phyloP scores from a whole-genome alignment of 30 jellyfish, hydroid and myxozoan species.

The Calvadosia cruxmelitensis region DNA sequence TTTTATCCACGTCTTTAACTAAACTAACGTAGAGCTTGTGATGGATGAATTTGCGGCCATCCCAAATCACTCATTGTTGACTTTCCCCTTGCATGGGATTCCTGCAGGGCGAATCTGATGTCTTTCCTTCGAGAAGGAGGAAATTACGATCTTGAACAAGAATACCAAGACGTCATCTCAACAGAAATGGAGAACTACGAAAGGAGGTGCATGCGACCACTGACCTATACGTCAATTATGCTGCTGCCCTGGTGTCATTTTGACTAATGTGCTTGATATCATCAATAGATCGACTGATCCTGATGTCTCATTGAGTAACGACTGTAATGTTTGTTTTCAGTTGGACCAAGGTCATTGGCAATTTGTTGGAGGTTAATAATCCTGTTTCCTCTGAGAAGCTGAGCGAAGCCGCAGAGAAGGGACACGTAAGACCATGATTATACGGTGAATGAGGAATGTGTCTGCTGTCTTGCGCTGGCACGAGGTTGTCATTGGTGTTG shows the following conservation, averaged over 20 bases:
- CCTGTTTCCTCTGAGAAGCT: slow-evolving; percentile 58
- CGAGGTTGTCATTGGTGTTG: no score
- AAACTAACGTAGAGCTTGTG: no score
- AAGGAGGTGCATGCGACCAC: slow-evolving; percentile 36
- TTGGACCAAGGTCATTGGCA: slow-evolving; percentile 55
- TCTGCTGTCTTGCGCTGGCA: no score
- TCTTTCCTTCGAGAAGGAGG: slow-evolving; percentile 51
- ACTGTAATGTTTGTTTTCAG: no score
- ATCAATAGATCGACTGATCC: neutral
- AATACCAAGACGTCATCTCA: slow-evolving; percentile 64
- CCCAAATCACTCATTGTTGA: no score
- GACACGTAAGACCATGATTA: slow-evolving; percentile 73
- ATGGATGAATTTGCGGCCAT: no score
- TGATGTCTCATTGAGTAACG: neutral
- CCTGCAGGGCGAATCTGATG: slow-evolving; percentile 23
- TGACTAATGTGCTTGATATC: no score
- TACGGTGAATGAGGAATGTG: no score
- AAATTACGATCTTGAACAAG: slow-evolving; percentile 47
- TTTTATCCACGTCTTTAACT: no score
- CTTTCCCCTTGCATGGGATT: no score
- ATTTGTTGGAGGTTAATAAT: slow-evolving; percentile 55
- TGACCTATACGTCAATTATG: neutral
- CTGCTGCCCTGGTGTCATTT: no score
- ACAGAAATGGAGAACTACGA: slow-evolving; percentile 68
- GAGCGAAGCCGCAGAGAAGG: slow-evolving; percentile 65